phyloP scores from a whole-genome alignment of 2,888 invertebrate species.

The Drosophila prolongata region DNA sequence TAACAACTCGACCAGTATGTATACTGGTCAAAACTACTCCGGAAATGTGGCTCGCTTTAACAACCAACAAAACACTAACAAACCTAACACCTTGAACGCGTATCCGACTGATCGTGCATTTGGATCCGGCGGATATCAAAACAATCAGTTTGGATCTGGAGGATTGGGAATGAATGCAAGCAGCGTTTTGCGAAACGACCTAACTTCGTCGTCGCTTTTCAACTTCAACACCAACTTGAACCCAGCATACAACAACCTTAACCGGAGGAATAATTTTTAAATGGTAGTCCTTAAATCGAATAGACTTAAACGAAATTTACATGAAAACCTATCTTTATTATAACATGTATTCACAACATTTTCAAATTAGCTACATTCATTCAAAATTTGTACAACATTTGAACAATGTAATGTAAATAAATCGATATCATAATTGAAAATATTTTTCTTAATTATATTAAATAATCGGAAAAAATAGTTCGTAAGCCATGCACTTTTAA shows the following conservation, averaged over 20 bases:
- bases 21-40: conserved; percentile 36
- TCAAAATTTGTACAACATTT: conserved; percentile 30
- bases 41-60: conserved; percentile 53
- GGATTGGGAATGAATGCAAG: conserved; percentile 16
- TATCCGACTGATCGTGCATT: conserved; percentile 12
- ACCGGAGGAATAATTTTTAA: conserved; percentile 23
- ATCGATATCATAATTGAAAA: neutral
- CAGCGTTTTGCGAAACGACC: conserved; percentile 16
- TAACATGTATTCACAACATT: conserved; percentile 11
- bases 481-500: neutral
- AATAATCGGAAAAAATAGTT: neutral
- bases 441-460: neutral
- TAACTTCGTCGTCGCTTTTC: conserved; percentile 12
- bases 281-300: neutral
- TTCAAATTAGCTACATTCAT: conserved; percentile 13
- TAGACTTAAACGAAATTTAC: conserved; percentile 10
- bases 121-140: conserved; percentile 28
- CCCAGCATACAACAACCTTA: conserved; percentile 22
- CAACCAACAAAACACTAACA: conserved; percentile 32
- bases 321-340: neutral
- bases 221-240: conserved; percentile 35
- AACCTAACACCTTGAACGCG: conserved; percentile 15
- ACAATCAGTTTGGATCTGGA: conserved; percentile 5
- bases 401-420: conserved; percentile 34
- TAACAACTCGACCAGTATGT: conserved; percentile 35